phyloP scores from a whole-genome alignment of 2,888 invertebrate species.

The Acronicta leporina region DNA sequence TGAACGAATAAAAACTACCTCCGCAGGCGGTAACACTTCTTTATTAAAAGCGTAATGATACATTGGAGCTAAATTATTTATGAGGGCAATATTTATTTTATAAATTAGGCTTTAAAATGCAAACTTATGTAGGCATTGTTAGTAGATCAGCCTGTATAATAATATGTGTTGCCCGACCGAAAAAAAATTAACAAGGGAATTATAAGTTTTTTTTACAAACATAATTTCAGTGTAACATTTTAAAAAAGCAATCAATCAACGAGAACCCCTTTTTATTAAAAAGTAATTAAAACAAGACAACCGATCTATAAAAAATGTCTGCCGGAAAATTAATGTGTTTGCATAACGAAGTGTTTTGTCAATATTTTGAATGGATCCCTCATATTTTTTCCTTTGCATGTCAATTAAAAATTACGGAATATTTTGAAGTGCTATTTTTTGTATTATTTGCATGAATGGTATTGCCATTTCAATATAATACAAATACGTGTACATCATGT shows the following conservation, averaged over 20 bases:
- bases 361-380: slow-evolving; percentile 27
- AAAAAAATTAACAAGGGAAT: slow-evolving; percentile 18
- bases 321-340: slow-evolving; percentile 37
- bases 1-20: slow-evolving; percentile 51
- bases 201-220: slow-evolving; percentile 29
- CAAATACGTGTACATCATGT: no score
- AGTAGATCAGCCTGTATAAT: slow-evolving; percentile 5
- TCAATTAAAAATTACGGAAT: slow-evolving; percentile 21
- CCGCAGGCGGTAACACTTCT: slow-evolving; percentile 53
- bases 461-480: no score
- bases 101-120: slow-evolving; percentile 38
- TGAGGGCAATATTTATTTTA: slow-evolving; percentile 52
- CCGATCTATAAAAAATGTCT: slow-evolving; percentile 27
- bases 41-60: slow-evolving; percentile 54
- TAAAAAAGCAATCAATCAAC: slow-evolving; percentile 42
- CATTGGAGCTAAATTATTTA: slow-evolving; percentile 51
- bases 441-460: background rate
- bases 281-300: slow-evolving; percentile 40
- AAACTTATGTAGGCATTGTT: slow-evolving; percentile 16
- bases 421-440: background rate
- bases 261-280: slow-evolving; percentile 35
- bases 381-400: slow-evolving; percentile 35
- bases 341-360: slow-evolving; percentile 33
- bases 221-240: slow-evolving; percentile 22
- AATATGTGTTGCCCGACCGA: slow-evolving; percentile 2